Conservation (phyloP, 2,797 vertebrate species). For the Sebastes nivosus region DNA sequence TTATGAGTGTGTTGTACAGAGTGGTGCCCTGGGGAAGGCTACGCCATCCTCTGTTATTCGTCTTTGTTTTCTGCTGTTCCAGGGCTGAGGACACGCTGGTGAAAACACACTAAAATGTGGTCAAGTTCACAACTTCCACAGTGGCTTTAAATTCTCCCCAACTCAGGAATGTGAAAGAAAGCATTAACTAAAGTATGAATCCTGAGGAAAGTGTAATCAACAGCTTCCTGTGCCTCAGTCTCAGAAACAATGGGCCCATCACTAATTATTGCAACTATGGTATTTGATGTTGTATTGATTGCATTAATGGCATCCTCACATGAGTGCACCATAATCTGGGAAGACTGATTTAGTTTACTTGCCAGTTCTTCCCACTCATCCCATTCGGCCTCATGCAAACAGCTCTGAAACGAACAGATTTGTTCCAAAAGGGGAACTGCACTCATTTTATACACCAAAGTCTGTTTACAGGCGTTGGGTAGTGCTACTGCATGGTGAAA, state of each 20-base stretch:
- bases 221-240: not conserved
- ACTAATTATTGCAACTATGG: not conserved
- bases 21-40: conserved; percentile 44
- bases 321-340: not conserved
- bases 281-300: not conserved
- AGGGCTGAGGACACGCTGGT: conserved; percentile 13
- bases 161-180: not conserved
- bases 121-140: conserved; percentile 12
- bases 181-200: not conserved
- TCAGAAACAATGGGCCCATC: not conserved
- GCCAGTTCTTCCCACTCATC: not conserved
- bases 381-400: not conserved
- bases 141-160: not conserved
- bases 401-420: not conserved
- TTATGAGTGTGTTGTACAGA: conserved; percentile 17
- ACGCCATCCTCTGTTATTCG: conserved; percentile 38
- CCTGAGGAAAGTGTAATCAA: not conserved
- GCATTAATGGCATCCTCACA: not conserved
- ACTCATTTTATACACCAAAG: not conserved
- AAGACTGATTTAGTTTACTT: not conserved
- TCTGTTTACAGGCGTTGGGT: too few species aligned
- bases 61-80: conserved; percentile 19
- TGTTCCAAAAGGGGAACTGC: not conserved
- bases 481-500: too few species aligned
- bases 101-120: not conserved